Percentiles rank a stretch among this genome's conserved stretches.
Evolutionary conservation across 2,113 vertebrate genomes (phyloP).

Genomic region (Sander vitreus): DNA sequence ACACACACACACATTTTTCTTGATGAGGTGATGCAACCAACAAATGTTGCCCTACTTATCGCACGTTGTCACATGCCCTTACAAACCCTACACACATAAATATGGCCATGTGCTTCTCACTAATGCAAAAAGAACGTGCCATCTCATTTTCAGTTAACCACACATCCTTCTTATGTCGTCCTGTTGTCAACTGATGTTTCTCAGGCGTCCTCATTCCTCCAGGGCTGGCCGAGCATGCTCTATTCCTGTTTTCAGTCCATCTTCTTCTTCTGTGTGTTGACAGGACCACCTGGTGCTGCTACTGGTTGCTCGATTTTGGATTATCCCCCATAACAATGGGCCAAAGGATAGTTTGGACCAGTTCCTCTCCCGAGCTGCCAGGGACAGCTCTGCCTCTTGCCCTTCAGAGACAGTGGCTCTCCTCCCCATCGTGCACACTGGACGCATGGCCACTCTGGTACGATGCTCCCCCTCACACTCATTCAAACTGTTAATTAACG

Average conservation of each 20-base stretch:
- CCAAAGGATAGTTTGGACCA: slow-evolving; percentile 68
- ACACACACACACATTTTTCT: slow-evolving; percentile 15
- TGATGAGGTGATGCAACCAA: neutral
- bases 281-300: slow-evolving; percentile 72
- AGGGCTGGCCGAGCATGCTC: slow-evolving; percentile 40
- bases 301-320: slow-evolving; percentile 68
- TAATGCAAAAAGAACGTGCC: neutral
- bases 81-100: neutral
- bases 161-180: slow-evolving; percentile 39
- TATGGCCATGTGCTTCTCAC: neutral
- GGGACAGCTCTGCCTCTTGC: slow-evolving; percentile 63
- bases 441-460: slow-evolving; percentile 57
- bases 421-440: slow-evolving; percentile 52
- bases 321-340: slow-evolving; percentile 74
- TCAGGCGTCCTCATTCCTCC: slow-evolving; percentile 42
- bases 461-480: slow-evolving; percentile 50
- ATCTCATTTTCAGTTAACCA: slow-evolving; percentile 11
- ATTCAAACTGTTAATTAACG: slow-evolving; percentile 76
- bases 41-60: neutral
- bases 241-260: slow-evolving; percentile 56
- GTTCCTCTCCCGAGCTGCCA: slow-evolving; percentile 50
- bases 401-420: slow-evolving; percentile 63
- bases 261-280: slow-evolving; percentile 70
- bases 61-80: neutral
- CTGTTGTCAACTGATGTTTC: slow-evolving; percentile 35